Conservation (phyloP, 2,888 invertebrate species). For the Amorpha juglandis region DNA sequence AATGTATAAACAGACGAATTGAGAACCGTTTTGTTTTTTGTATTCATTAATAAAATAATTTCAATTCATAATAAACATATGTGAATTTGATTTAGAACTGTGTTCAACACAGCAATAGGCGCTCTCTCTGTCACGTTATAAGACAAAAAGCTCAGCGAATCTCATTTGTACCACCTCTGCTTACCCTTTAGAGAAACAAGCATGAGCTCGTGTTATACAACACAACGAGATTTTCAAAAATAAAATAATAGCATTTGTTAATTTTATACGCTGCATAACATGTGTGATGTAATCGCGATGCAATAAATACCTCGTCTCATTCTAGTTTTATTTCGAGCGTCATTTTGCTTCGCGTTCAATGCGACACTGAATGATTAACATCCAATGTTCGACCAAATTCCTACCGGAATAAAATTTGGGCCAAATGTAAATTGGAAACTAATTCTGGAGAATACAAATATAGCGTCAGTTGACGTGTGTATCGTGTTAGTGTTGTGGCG, state of each 20-base stretch:
- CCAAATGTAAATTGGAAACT: not conserved
- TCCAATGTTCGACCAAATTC: not conserved
- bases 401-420: not conserved
- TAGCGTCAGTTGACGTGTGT: not conserved
- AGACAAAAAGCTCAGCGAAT: not conserved
- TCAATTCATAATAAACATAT: not conserved
- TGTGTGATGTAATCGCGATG: constrained; percentile 42
- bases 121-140: not conserved
- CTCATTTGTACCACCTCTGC: not conserved
- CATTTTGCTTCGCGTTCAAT: not conserved
- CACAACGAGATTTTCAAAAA: not conserved
- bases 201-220: not conserved
- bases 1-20: no score
- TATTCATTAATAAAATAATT: no score
- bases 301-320: constrained; percentile 37
- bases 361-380: not conserved
- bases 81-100: not conserved
- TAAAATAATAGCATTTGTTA: constrained; percentile 7
- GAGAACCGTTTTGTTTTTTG: no score
- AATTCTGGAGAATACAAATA: not conserved
- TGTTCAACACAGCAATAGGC: no score
- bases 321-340: constrained; percentile 37
- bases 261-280: constrained; percentile 21
- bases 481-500: not conserved
- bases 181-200: not conserved